Base-by-base conservation (phyloP, 2,113 vertebrate species). In the Podocnemis expansa region DNA sequence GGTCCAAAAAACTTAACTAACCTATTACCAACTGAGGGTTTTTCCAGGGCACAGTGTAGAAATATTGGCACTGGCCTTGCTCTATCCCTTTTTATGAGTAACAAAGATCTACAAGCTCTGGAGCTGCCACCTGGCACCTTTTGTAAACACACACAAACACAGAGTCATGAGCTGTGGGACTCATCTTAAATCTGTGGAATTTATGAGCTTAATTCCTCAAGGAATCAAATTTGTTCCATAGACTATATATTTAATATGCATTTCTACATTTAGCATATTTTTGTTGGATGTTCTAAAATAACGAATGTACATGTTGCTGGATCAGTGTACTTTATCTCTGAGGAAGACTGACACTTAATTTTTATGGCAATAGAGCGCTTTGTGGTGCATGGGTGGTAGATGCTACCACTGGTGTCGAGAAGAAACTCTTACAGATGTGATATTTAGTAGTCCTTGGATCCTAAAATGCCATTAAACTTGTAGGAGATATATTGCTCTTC, bases 401-500 rank as follows among this genome's bases (percentile, higher is more conserved):
- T 84, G n/a, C 51, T 22, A 5, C 3, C 0, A 0, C 16, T 1
- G 78, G 34, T 70, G 17, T 87, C 84, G 54, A 47, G 55, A 80
- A 60, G 52, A 38, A 49, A 25, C 10, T 1, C 14, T 29, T n/a
- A 24, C 16, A 43, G 22, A 17, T 3, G 63, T 55, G 80, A 80
- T 6, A 0, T 52, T 95, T 80, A 45, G 27, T 88, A 58, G 2
- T 12, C 47, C 58, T 73, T 88, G 93, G 78, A 56, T 56, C 7
- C 55, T 56, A 56, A 81, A 96, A 34, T 21, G 58, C n/a, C n/a
- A 45, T 58, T 93, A 70, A 54, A 41, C 16, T 92, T 95, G 73
- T 78, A 85, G 63, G 92, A 45, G 78, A 86, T 31, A 12, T 78
- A 78, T 58, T 75, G 25, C 90, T n/a, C 27, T 58, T 19, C n/a